Evolutionary conservation across 2,113 vertebrate species (phyloP).

Genomic region (Eleginops maclovinus): DNA sequence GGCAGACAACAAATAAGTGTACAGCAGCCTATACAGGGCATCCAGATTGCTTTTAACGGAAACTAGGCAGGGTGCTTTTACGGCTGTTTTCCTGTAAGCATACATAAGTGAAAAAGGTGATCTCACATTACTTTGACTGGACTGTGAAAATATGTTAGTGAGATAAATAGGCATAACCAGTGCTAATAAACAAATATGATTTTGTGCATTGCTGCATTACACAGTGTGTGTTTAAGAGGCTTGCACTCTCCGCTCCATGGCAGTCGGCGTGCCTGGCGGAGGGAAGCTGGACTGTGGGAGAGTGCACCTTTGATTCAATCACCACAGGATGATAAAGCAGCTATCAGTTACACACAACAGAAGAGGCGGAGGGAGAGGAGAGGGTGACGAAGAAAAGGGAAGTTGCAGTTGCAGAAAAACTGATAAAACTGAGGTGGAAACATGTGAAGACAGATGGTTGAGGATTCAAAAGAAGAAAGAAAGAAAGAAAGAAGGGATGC

Average conservation of each 20-base stretch:
- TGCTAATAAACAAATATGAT: constrained; percentile 45
- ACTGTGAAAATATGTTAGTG: constrained; percentile 46
- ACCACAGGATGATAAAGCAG: constrained; percentile 65
- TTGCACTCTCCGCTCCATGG: constrained; percentile 1
- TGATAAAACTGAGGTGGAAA: neutral
- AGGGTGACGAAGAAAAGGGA: constrained; percentile 11
- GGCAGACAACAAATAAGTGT: constrained; percentile 56
- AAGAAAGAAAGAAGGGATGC: neutral
- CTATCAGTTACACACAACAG: constrained; percentile 70
- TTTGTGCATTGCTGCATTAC: constrained; percentile 23
- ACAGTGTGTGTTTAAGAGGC: constrained; percentile 6
- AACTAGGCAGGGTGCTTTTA: constrained; percentile 59
- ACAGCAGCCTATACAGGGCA: constrained; percentile 32
- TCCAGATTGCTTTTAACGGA: constrained; percentile 71
- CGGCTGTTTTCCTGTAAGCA: constrained; percentile 72
- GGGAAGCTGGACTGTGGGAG: constrained; percentile 46
- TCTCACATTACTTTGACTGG: constrained; percentile 61
- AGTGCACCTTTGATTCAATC: constrained; percentile 76
- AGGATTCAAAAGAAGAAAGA: neutral
- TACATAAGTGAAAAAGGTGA: constrained; percentile 55
- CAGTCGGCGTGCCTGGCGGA: constrained; percentile 18
- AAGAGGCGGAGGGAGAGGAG: constrained; percentile 15
- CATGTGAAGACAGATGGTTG: constrained; percentile 19
- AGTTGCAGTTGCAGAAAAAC: constrained; percentile 1
- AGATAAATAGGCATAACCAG: constrained; percentile 43